Conservation (phyloP, 2,888 invertebrate species). For the Clepsis dumicolana region DNA sequence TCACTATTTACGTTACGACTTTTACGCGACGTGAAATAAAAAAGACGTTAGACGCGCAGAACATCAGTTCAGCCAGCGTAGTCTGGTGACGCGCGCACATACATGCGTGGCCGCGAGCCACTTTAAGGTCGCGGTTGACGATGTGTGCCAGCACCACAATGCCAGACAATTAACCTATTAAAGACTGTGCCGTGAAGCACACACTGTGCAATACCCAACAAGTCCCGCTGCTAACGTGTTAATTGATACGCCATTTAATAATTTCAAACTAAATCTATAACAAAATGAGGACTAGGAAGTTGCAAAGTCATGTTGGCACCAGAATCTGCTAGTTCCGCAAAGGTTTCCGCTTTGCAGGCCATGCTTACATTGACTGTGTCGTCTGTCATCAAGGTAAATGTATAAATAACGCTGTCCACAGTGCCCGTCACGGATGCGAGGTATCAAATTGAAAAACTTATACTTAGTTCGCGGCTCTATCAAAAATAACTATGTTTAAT, state of each 20-base stretch:
- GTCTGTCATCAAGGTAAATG: slow-evolving; percentile 28
- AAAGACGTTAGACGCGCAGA: slow-evolving; percentile 32
- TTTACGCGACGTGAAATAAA: slow-evolving; percentile 24
- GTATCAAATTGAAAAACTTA: not conserved
- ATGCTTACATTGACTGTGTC: slow-evolving; percentile 33
- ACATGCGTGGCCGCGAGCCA: slow-evolving; percentile 79
- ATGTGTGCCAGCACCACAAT: slow-evolving; percentile 84
- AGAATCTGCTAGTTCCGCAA: slow-evolving; percentile 29
- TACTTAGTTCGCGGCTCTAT: not conserved
- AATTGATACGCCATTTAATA: slow-evolving; percentile 56
- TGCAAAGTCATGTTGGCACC: slow-evolving; percentile 11
- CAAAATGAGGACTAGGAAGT: slow-evolving; percentile 13
- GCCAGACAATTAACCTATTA: slow-evolving; percentile 85
- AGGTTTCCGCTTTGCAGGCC: slow-evolving; percentile 36
- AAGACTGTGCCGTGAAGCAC: slow-evolving; percentile 73
- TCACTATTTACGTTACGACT: slow-evolving; percentile 34
- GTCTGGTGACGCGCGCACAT: slow-evolving; percentile 73
- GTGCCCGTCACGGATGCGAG: not conserved
- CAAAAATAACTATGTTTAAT: slow-evolving; percentile 2
- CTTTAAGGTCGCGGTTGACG: slow-evolving; percentile 81
- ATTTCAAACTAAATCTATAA: slow-evolving; percentile 18
- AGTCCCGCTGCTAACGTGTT: slow-evolving; percentile 65
- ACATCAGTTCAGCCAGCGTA: slow-evolving; percentile 44
- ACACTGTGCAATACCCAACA: slow-evolving; percentile 73
- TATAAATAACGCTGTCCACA: slow-evolving; percentile 8